These are phyloP conservation scores for Oenanthe oenanthe DNA, from an alignment of 2,113 vertebrate genomes.

Conservation along the genomic window DNA sequence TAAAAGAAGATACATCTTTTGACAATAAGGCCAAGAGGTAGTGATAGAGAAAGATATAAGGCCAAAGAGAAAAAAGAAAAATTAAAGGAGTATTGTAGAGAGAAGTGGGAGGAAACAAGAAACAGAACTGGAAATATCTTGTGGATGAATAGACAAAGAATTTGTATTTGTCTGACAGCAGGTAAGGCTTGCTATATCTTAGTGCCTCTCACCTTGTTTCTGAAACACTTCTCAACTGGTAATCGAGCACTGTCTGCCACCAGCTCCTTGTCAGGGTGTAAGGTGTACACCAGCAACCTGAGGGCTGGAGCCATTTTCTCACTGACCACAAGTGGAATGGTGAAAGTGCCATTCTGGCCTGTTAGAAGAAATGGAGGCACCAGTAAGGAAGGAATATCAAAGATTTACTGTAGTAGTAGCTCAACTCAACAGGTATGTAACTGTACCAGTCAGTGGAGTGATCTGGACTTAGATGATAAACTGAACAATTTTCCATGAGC, in stretches of 20 bases:
- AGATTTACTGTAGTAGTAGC: neutral
- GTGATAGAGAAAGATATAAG: neutral
- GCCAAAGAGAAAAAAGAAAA: neutral
- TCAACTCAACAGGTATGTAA: neutral
- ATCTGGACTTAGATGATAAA: neutral
- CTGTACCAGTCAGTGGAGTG: neutral
- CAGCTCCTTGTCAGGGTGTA: conserved; percentile 79
- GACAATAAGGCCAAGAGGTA: neutral
- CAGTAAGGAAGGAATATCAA: neutral
- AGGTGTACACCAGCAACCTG: conserved; percentile 74
- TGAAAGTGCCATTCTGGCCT: conserved; percentile 70
- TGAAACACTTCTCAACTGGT: conserved; percentile 80
- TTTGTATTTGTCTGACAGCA: neutral
- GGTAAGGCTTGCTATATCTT: neutral
- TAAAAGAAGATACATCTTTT: neutral
- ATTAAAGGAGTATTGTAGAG: neutral
- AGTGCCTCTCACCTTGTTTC: conserved; percentile 73
- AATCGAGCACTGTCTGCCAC: conserved; percentile 74
- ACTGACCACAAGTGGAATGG: conserved; percentile 69
- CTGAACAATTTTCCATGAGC: neutral
- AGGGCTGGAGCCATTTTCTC: conserved; percentile 74
- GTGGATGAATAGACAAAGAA: neutral
- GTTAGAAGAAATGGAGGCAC: neutral
- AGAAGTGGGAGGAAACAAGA: neutral
- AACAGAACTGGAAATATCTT: neutral